Conservation (phyloP, 2,113 vertebrate genomes). For the Mellivora capensis region DNA sequence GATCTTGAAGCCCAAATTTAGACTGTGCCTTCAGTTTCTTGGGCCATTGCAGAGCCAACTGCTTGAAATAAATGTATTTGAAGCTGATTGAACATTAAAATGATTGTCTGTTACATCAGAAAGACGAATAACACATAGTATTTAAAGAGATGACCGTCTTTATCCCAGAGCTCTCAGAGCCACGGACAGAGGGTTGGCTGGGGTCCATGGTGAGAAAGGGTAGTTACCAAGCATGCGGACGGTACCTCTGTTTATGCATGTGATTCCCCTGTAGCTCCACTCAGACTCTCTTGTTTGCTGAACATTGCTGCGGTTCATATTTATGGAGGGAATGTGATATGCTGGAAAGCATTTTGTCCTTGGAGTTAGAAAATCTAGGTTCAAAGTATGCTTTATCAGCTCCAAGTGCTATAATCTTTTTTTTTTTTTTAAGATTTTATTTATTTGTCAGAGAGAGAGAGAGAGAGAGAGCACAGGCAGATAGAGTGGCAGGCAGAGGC, state of each 20-base stretch:
- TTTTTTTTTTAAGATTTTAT: too few species aligned
- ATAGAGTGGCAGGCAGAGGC: too few species aligned
- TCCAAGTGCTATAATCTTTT: conserved; percentile 54
- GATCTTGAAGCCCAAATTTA: conserved; percentile 71
- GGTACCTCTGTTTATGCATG: conserved; percentile 40
- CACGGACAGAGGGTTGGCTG: background rate
- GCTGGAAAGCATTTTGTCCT: conserved; percentile 39
- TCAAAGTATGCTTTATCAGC: conserved; percentile 63
- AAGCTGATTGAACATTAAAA: conserved; percentile 60
- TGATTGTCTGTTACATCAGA: conserved; percentile 40
- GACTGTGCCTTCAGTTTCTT: conserved; percentile 52
- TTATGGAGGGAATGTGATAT: conserved; percentile 57
- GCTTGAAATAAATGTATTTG: conserved; percentile 58
- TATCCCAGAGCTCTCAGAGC: background rate
- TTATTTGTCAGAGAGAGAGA: too few species aligned
- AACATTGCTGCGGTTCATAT: conserved; percentile 17
- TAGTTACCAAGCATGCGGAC: background rate
- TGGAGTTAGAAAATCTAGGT: conserved; percentile 46
- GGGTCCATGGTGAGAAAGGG: background rate
- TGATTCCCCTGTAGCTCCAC: background rate
- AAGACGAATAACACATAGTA: conserved; percentile 48
- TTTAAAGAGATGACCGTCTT: conserved; percentile 44
- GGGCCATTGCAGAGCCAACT: background rate
- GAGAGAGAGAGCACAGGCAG: too few species aligned
- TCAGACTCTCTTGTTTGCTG: conserved; percentile 3